phyloP scores from a whole-genome alignment of 2,888 invertebrate species.

The Macrosoma leucophasiata region DNA sequence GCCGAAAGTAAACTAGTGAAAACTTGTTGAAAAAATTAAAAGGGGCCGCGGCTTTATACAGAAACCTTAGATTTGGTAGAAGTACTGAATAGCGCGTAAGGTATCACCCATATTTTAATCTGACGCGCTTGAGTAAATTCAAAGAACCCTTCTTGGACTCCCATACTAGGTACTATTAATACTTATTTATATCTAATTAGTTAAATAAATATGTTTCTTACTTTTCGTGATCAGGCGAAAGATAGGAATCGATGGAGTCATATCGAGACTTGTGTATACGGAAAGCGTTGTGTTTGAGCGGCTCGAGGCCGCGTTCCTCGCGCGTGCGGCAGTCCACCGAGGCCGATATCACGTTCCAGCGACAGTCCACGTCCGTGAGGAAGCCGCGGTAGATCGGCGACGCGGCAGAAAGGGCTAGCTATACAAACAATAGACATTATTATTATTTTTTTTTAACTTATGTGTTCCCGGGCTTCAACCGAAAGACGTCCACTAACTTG shows the following conservation, averaged over 20 bases:
- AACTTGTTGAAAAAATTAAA: too few species aligned
- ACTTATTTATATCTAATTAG: background rate
- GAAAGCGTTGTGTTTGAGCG: conserved; percentile 83
- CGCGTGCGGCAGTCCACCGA: conserved; percentile 95
- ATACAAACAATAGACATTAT: conserved; percentile 21
- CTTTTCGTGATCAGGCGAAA: conserved; percentile 90
- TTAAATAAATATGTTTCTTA: conserved; percentile 33
- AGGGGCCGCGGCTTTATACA: too few species aligned
- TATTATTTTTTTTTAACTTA: background rate
- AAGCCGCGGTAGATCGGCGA: conserved; percentile 96
- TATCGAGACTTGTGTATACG: conserved; percentile 95
- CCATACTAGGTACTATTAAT: background rate
- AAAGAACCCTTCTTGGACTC: too few species aligned
- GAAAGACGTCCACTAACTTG: too few species aligned
- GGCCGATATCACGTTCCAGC: conserved; percentile 97
- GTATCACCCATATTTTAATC: too few species aligned
- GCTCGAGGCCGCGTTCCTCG: conserved; percentile 87
- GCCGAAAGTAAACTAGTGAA: too few species aligned
- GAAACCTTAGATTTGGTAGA: too few species aligned
- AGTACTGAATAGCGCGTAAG: too few species aligned
- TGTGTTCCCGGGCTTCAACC: too few species aligned
- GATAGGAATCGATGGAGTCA: conserved; percentile 97
- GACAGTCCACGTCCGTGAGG: conserved; percentile 96
- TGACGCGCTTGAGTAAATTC: too few species aligned
- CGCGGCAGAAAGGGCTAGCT: conserved; percentile 97